Conservation (phyloP, 2,797 vertebrate genomes). For the Ptychobarbus kaznakovi region DNA sequence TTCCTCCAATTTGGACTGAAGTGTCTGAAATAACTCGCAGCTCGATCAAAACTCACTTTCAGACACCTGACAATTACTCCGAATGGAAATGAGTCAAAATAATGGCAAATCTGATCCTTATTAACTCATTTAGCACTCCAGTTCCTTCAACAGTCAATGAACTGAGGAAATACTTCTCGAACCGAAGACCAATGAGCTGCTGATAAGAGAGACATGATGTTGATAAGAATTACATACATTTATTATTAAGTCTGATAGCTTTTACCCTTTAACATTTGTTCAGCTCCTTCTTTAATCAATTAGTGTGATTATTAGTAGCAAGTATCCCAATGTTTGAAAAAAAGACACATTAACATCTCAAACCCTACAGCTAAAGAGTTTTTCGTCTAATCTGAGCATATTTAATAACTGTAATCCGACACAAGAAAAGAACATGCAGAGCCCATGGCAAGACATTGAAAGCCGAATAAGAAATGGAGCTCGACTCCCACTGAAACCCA, state of each 20-base stretch:
- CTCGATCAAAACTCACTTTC: no score
- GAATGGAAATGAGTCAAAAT: no score
- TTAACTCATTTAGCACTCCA: neutral
- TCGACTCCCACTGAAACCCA: neutral
- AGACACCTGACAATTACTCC: no score
- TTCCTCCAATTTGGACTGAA: neutral
- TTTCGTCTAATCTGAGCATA: constrained; percentile 5
- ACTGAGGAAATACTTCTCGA: neutral
- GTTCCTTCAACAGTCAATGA: neutral
- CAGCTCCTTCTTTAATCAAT: neutral
- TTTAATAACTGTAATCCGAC: constrained; percentile 2
- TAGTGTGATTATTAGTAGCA: neutral
- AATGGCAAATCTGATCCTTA: no score
- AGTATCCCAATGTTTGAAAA: neutral
- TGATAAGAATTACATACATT: neutral
- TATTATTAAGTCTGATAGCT: neutral
- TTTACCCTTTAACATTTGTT: neutral
- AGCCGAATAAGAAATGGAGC: constrained; percentile 10
- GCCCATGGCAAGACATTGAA: constrained; percentile 27
- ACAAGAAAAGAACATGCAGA: constrained; percentile 4
- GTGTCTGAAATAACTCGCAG: no score
- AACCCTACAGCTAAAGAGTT: neutral
- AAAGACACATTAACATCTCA: neutral
- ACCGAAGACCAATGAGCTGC: no score
- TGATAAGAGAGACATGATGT: no score